Conservation (phyloP, 2,888 invertebrate genomes). For the Elmis aenea region DNA sequence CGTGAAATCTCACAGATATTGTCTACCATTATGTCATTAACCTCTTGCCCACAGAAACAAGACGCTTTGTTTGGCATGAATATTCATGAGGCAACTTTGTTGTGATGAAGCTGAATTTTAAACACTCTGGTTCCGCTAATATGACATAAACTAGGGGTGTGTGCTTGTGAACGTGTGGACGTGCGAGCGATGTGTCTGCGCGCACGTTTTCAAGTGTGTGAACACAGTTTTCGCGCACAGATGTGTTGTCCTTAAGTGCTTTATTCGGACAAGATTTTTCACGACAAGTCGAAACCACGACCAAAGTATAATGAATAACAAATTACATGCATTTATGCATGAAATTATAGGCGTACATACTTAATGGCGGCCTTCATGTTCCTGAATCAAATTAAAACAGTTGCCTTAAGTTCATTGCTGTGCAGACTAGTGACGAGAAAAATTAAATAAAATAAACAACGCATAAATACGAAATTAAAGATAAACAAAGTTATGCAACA, state of each 20-base stretch:
- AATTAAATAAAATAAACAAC: conserved; percentile 3
- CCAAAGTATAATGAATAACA: conserved; percentile 19
- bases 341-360: conserved; percentile 31
- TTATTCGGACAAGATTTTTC: too few species aligned
- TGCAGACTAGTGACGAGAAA: not conserved
- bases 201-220: too few species aligned
- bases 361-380: conserved; percentile 28
- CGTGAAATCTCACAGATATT: conserved; percentile 39
- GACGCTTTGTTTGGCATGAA: conserved; percentile 15
- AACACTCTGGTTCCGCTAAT: too few species aligned
- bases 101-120: conserved; percentile 9
- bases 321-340: conserved; percentile 34
- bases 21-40: conserved; percentile 38
- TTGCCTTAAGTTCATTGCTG: conserved; percentile 9
- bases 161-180: too few species aligned
- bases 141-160: too few species aligned
- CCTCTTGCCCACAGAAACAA: conserved; percentile 25
- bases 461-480: conserved; percentile 8
- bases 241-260: too few species aligned
- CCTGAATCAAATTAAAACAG: conserved; percentile 3
- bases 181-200: too few species aligned
- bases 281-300: too few species aligned
- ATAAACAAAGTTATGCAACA: conserved; percentile 8
- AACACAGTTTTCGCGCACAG: too few species aligned
- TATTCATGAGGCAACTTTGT: conserved; percentile 14